Conservation (phyloP, 2,888 invertebrate species). For the Tetragnatha montana region DNA sequence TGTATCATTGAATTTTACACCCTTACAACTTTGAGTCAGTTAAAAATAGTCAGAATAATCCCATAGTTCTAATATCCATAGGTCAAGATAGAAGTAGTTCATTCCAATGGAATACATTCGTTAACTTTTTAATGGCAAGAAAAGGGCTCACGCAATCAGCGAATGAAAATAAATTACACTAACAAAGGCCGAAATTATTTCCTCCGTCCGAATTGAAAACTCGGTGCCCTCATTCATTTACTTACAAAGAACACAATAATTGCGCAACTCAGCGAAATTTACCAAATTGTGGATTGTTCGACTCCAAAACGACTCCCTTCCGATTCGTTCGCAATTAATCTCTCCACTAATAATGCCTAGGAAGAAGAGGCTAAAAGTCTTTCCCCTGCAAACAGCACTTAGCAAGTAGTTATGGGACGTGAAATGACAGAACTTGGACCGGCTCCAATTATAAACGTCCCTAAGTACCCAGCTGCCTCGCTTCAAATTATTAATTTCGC, state of each 20-base stretch:
- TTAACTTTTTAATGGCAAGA: too few species aligned
- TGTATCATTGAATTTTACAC: too few species aligned
- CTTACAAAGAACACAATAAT: not conserved
- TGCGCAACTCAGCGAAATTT: not conserved
- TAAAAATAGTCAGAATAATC: too few species aligned
- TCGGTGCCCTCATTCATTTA: not conserved
- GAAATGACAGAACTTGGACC: slow-evolving; percentile 41
- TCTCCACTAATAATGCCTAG: slow-evolving; percentile 6
- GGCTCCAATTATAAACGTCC: slow-evolving; percentile 40
- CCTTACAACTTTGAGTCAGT: too few species aligned
- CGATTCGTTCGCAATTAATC: slow-evolving; percentile 20
- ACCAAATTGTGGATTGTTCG: not conserved
- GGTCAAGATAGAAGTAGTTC: too few species aligned
- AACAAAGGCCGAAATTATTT: too few species aligned
- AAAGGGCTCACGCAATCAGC: too few species aligned
- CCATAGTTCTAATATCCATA: too few species aligned
- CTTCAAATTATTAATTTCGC: slow-evolving; percentile 37
- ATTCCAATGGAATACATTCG: too few species aligned
- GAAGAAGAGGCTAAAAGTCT: slow-evolving; percentile 9
- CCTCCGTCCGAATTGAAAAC: too few species aligned
- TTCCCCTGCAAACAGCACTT: not conserved
- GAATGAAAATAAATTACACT: too few species aligned
- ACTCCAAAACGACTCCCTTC: not conserved
- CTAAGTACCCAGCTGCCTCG: slow-evolving; percentile 9
- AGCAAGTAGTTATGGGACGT: slow-evolving; percentile 36